Base-by-base conservation (phyloP, 2,113 vertebrate species). In the Alectura lathami region DNA sequence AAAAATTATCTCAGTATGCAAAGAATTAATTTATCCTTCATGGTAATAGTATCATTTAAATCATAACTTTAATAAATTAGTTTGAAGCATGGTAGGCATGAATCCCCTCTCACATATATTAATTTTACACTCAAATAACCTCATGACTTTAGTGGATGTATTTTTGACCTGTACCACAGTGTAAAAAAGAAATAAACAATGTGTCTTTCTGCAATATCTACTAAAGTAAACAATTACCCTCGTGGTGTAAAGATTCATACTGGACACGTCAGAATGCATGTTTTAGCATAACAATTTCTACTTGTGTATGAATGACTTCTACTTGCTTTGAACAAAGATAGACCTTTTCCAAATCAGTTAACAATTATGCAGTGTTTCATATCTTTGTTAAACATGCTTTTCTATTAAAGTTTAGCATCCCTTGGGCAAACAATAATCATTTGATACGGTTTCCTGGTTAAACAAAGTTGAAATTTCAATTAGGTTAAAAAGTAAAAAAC, bases 371-470 rank as follows among this genome's bases (percentile, higher is more conserved):
- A 88, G 60, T 81, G 89, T 96, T 94, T 81, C 88, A 57, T 96
- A 96, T 97, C 93, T 96, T 96, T 91, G 60, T 88, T 91, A 95
- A 96, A 95, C 89, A 95, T 1, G 36, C 40, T 87, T 96, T 97
- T 95, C 91, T 92, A 94, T 94, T 96, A 95, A 93, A 93, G 76
- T 91, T 96, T 91, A 91, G 83, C 77, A 91, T 91, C 94, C 91
- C 88, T 72, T 97, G 91, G 80, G 95, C 93, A 96, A 96, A 95
- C 69, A 96, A 95, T 93, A 95, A 96, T 96, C 89, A 96, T 96
- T 96, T 95, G 85, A 96, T 94, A 94, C 60, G 77, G 83, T 81
- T 93, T 95, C 56, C 69, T 75, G 57, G 85, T 92, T 93, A 96
- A 95, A 93, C 76, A 96, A 93, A 91, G 64, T 91, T 90, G 79